A percentile compares a stretch with the other conserved stretches of the same genome.
Conservation (phyloP, 2,888 invertebrate species). For the Catocala fraxini region DNA sequence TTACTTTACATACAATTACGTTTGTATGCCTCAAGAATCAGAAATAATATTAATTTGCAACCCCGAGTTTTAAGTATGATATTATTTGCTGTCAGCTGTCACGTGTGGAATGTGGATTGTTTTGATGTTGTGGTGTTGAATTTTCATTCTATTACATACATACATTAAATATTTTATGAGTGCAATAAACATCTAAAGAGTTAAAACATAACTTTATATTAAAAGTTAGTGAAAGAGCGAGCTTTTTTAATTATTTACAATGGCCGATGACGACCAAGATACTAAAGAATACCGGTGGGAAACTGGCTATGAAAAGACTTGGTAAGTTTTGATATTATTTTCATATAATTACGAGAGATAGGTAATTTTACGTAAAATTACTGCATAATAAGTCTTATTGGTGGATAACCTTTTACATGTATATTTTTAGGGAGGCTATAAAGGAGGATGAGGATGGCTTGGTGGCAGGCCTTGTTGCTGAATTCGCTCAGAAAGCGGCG, state of each 20-base stretch:
- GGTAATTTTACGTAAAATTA: background rate
- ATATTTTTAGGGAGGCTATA: slow-evolving; percentile 93
- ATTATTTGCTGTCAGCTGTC: too few relatives aligned
- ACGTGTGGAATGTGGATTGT: too few relatives aligned
- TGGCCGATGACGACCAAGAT: slow-evolving; percentile 95
- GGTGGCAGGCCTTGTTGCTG: slow-evolving; percentile 96
- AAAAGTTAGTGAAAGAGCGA: background rate
- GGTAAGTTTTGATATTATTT: slow-evolving; percentile 84
- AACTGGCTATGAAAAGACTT: slow-evolving; percentile 98
- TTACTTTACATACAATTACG: too few relatives aligned
- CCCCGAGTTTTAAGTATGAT: too few relatives aligned
- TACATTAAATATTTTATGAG: too few relatives aligned
- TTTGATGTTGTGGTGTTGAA: too few relatives aligned
- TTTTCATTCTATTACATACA: too few relatives aligned
- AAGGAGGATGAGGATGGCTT: slow-evolving; percentile 98
- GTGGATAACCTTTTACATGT: background rate
- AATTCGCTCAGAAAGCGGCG: slow-evolving; percentile 96
- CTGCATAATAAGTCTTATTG: too few relatives aligned
- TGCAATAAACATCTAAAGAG: too few relatives aligned
- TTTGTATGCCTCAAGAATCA: too few relatives aligned
- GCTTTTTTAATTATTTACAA: slow-evolving; percentile 52
- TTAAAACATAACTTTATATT: background rate
- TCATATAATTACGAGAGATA: background rate
- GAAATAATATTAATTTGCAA: too few relatives aligned
- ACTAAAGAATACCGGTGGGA: slow-evolving; percentile 97